Percentiles rank a stretch among this genome's conserved stretches.
Evolutionary conservation across 2,888 invertebrate genomes (phyloP).

Genomic region (Orthonychiurus folsomi): DNA sequence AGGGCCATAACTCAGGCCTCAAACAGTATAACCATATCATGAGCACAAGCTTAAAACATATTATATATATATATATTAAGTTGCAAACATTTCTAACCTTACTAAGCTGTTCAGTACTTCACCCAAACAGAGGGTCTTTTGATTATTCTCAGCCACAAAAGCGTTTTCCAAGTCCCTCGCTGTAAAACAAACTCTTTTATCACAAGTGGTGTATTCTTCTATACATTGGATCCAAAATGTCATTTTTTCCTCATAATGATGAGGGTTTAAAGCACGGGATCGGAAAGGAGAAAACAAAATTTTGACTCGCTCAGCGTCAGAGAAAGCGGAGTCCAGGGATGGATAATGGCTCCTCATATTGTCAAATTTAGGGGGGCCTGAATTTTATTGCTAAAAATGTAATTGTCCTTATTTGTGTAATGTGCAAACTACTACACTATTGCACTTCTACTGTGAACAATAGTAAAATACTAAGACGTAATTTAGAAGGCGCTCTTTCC

Average conservation of each 20-base stretch:
- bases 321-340: constrained; percentile 14
- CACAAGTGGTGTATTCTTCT: constrained; percentile 23
- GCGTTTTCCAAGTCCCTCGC: constrained; percentile 17
- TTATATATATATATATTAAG: too few relatives aligned
- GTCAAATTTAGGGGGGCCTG: too few relatives aligned
- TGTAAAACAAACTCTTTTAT: constrained; percentile 13
- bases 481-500: too few relatives aligned
- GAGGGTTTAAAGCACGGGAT: constrained; percentile 28
- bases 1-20: too few relatives aligned
- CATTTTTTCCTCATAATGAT: constrained; percentile 33
- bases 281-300: constrained; percentile 34
- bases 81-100: constrained; percentile 16
- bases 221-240: constrained; percentile 35
- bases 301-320: constrained; percentile 25
- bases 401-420: too few relatives aligned
- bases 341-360: constrained; percentile 9
- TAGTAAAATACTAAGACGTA: too few relatives aligned
- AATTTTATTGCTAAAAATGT: too few relatives aligned
- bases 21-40: too few relatives aligned
- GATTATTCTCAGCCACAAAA: constrained; percentile 13
- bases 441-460: too few relatives aligned
- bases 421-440: too few relatives aligned
- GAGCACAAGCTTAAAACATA: too few relatives aligned
- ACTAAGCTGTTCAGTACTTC: constrained; percentile 18
- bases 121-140: constrained; percentile 15